These are phyloP conservation scores for Choreutis nemorana DNA, from an alignment of 2,888 invertebrate genomes.

Conservation along the genomic window DNA sequence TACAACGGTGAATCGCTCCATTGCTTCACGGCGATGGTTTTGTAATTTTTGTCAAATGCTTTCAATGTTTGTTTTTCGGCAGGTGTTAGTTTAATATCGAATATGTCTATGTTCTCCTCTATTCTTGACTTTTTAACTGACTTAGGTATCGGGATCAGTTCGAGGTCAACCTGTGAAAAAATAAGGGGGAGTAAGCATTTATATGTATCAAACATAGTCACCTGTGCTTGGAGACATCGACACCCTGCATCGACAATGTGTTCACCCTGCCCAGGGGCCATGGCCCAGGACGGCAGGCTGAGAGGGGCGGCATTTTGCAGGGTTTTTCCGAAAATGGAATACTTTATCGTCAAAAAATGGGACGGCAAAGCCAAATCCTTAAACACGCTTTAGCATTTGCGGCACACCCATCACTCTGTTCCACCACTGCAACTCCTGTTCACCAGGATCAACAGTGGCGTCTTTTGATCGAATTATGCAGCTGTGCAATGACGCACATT, in stretches of 20 bases:
- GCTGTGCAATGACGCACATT: no score
- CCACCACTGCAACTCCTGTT: no score
- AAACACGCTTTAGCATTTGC: no score
- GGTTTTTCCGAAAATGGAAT: no score
- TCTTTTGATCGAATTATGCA: no score
- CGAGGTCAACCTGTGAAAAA: conserved; percentile 32
- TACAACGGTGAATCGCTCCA: conserved; percentile 30
- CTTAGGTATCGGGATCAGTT: conserved; percentile 43
- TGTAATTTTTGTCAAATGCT: conserved; percentile 27
- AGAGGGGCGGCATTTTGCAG: not conserved
- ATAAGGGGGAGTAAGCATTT: no score
- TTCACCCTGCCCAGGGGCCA: not conserved
- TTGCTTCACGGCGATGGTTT: conserved; percentile 20
- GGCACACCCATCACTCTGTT: no score
- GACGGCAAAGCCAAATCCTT: no score
- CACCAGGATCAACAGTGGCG: no score
- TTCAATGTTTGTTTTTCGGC: conserved; percentile 23
- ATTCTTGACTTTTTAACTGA: conserved; percentile 28
- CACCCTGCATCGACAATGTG: not conserved
- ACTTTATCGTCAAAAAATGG: no score
- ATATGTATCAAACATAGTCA: not conserved
- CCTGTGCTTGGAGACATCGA: not conserved
- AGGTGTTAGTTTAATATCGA: conserved; percentile 32
- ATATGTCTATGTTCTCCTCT: conserved; percentile 34
- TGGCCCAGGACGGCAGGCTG: not conserved